A percentile compares a stretch with the other conserved stretches of the same genome.
phyloP scores from a whole-genome alignment of 2,797 vertebrate species.

The Mareca strepera region DNA sequence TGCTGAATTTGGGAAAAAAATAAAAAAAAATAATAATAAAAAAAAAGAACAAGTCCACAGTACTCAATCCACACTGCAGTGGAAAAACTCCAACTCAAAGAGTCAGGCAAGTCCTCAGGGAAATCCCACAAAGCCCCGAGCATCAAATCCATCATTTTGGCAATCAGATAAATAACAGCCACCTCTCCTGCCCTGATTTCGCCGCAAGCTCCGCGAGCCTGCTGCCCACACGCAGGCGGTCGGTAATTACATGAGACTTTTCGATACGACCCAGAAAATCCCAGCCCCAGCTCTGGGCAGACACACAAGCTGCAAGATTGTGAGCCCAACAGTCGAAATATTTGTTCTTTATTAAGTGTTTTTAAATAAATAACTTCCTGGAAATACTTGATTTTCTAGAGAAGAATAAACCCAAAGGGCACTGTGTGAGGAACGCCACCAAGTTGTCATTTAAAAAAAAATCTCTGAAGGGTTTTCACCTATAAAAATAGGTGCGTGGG shows the following conservation, averaged over 20 bases:
- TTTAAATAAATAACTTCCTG: background rate
- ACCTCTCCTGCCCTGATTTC: background rate
- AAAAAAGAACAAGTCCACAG: background rate
- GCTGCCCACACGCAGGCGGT: background rate
- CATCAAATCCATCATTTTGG: background rate
- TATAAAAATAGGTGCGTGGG: background rate
- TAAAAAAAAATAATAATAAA: background rate
- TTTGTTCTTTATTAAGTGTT: background rate
- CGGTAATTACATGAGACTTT: background rate
- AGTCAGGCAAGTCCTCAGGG: background rate
- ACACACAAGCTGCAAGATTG: accelerated
- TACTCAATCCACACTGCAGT: background rate
- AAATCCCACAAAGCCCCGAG: background rate
- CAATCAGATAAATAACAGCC: background rate
- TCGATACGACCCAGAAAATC: accelerated
- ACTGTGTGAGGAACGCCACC: background rate
- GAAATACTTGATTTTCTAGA: background rate
- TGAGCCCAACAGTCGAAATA: background rate
- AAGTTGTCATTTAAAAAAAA: background rate
- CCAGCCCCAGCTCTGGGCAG: background rate
- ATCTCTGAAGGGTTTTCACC: background rate
- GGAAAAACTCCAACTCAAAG: background rate
- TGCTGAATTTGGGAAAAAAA: background rate
- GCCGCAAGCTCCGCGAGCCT: accelerated
- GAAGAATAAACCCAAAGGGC: background rate